These are phyloP conservation scores for Busseola fusca DNA, from an alignment of 2,888 invertebrate genomes.

Conservation along the genomic window DNA sequence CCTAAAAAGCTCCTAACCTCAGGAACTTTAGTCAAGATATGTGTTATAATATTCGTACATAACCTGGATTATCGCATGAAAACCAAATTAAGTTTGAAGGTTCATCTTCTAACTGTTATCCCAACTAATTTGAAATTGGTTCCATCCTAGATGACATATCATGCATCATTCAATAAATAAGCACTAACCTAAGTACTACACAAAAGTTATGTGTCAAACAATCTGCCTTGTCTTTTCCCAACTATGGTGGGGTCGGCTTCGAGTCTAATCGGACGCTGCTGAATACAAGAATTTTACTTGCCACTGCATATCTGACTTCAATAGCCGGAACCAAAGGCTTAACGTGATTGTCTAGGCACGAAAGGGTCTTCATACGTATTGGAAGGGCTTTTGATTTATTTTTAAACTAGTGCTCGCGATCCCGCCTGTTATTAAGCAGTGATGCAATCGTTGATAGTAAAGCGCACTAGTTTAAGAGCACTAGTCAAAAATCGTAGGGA, in stretches of 20 bases:
- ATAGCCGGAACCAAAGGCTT: background rate
- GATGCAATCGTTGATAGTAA: too few relatives aligned
- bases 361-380: background rate
- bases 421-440: too few relatives aligned
- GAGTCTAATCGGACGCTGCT: background rate
- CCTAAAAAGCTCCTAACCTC: background rate
- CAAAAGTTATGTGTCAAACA: background rate
- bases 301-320: background rate
- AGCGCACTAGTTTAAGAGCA: too few relatives aligned
- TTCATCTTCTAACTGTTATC: background rate
- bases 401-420: too few relatives aligned
- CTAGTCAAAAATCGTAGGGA: too few relatives aligned
- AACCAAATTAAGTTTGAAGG: too few relatives aligned
- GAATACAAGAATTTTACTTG: background rate
- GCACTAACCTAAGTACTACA: too few relatives aligned
- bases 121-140: background rate
- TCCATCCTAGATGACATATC: background rate
- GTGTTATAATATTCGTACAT: background rate
- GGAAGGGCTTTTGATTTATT: too few relatives aligned
- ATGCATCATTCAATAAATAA: too few relatives aligned
- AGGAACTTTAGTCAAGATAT: background rate
- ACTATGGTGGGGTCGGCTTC: background rate
- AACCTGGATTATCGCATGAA: background rate
- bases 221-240: background rate
- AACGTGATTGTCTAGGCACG: background rate